Conservation (phyloP, 2,888 invertebrate genomes). For the Melanotus villosus region DNA sequence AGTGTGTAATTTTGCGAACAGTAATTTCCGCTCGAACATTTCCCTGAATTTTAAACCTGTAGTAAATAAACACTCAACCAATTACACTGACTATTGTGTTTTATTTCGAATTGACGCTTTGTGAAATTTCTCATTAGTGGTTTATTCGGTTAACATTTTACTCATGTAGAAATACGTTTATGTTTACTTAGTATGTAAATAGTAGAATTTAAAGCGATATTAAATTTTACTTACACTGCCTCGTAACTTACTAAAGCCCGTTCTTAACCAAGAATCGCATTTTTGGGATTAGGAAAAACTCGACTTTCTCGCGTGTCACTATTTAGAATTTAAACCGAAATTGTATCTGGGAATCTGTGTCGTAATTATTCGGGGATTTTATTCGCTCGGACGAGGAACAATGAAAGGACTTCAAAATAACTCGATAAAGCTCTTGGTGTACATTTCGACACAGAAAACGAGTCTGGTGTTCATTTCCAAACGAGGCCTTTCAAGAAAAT, state of each 20-base stretch:
- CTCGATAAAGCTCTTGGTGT: slow-evolving; percentile 5
- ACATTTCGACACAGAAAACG: slow-evolving; percentile 5
- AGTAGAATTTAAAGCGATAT: background rate
- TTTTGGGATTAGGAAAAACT: background rate
- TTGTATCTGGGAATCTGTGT: background rate
- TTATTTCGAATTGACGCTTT: background rate
- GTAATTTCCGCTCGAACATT: no score
- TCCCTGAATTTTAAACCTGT: background rate
- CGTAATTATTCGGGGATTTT: slow-evolving; percentile 1
- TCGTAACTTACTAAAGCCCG: background rate
- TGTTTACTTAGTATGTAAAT: slow-evolving; percentile 11
- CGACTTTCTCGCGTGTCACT: background rate
- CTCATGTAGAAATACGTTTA: slow-evolving; percentile 6
- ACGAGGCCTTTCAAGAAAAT: slow-evolving; percentile 9
- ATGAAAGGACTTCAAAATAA: background rate
- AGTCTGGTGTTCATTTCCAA: slow-evolving; percentile 4
- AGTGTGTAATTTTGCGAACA: no score
- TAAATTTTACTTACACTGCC: slow-evolving; percentile 2
- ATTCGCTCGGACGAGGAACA: background rate
- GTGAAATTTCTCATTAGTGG: slow-evolving; percentile 10
- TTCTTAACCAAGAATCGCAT: background rate
- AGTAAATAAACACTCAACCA: background rate
- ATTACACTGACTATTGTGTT: background rate
- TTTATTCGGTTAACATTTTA: slow-evolving; percentile 3
- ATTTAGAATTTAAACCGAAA: slow-evolving; percentile 1